Percentiles rank a stretch among this genome's conserved stretches.
phyloP scores from a whole-genome alignment of 2,113 vertebrate genomes.

The Alectura lathami region DNA sequence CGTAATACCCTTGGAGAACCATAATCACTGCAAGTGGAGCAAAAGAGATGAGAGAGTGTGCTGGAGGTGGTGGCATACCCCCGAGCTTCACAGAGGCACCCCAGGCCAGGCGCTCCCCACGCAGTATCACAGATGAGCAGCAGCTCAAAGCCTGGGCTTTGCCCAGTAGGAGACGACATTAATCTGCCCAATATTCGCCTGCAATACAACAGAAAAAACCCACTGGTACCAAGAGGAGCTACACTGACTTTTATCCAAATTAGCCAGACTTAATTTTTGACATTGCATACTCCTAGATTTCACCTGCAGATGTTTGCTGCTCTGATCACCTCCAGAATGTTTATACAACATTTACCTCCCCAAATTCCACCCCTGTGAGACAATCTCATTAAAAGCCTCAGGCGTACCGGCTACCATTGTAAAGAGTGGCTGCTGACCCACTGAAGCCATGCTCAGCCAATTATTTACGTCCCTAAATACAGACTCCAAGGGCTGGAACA shows the following conservation, averaged over 20 bases:
- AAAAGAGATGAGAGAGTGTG: neutral
- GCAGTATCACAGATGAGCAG: neutral
- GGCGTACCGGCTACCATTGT: neutral
- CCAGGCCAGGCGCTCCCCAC: neutral
- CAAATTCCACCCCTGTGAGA: neutral
- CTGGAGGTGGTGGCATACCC: neutral
- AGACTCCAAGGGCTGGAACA: neutral
- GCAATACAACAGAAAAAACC: neutral
- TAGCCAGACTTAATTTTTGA: neutral
- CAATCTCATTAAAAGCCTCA: neutral
- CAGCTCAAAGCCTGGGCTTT: slow-evolving; percentile 23
- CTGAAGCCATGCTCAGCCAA: neutral
- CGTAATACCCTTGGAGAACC: slow-evolving; percentile 52
- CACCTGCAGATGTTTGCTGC: neutral
- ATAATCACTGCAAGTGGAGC: neutral
- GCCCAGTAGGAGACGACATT: neutral
- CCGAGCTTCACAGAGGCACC: neutral
- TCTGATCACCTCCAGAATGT: neutral
- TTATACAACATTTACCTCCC: neutral
- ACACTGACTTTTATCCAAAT: neutral
- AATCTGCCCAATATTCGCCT: neutral
- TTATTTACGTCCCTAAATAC: neutral
- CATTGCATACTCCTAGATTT: neutral
- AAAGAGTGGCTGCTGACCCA: neutral
- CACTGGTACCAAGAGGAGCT: neutral